Evolutionary conservation across 2,797 vertebrate genomes (phyloP).

Genomic region (Poecilia velifera): DNA sequence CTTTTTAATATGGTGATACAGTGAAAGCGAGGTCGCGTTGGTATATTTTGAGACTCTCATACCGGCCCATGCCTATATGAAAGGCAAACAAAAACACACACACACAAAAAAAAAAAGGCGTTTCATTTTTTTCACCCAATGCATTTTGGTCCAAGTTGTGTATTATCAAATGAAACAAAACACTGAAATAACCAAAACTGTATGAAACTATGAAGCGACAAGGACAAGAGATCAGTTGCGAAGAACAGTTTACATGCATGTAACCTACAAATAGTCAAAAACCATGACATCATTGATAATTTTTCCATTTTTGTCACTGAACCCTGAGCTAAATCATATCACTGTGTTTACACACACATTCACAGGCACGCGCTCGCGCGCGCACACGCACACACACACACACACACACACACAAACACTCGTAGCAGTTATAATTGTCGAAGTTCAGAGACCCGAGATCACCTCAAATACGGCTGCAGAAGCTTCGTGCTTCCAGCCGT

Average conservation of each 20-base stretch:
- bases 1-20: not conserved
- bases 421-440: conserved; percentile 54
- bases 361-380: conserved; percentile 4
- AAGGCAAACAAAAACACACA: conserved; percentile 24
- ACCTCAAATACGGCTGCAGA: conserved; percentile 71
- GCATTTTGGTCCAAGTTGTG: conserved; percentile 75
- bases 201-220: conserved; percentile 29
- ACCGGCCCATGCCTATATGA: conserved; percentile 1
- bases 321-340: conserved; percentile 82
- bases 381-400: not conserved
- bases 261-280: conserved; percentile 60
- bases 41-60: not conserved
- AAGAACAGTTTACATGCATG: conserved; percentile 50
- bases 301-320: conserved; percentile 74
- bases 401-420: conserved; percentile 34
- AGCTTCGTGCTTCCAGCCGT: conserved; percentile 32
- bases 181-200: not conserved
- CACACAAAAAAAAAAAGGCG: conserved; percentile 16
- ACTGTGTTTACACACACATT: conserved; percentile 19
- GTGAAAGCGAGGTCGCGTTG: not conserved
- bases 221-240: conserved; percentile 29
- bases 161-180: conserved; percentile 26
- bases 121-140: conserved; percentile 34
- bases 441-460: conserved; percentile 44
- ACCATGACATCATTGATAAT: conserved; percentile 76